phyloP scores from a whole-genome alignment of 1,140 invertebrate genomes.

The Nasonia giraulti region DNA sequence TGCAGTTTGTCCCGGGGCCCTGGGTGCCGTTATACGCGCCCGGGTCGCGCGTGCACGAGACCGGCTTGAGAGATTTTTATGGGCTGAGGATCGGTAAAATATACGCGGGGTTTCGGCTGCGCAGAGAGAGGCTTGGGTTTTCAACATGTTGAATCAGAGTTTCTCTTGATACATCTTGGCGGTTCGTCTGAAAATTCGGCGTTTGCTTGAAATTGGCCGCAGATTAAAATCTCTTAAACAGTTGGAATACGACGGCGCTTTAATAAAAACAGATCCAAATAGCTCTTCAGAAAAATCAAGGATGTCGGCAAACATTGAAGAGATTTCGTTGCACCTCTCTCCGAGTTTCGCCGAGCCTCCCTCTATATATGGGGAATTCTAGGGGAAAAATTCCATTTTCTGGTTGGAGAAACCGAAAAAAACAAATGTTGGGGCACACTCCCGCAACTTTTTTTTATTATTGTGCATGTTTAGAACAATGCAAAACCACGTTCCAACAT shows the following conservation, averaged over 20 bases:
- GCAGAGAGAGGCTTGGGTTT: neutral
- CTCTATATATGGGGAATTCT: neutral
- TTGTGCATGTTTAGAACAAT: too few species aligned
- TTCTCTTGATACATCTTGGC: too few species aligned
- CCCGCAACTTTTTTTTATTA: too few species aligned
- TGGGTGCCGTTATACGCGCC: neutral
- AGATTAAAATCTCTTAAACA: neutral
- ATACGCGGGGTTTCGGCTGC: neutral
- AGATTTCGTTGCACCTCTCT: neutral
- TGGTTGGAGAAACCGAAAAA: too few species aligned
- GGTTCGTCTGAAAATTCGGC: too few species aligned
- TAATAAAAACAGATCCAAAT: neutral
- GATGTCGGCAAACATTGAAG: constrained; percentile 20
- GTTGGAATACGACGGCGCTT: neutral
- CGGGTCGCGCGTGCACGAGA: neutral
- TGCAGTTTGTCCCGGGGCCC: neutral
- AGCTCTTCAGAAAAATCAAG: constrained; percentile 48
- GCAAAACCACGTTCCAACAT: too few species aligned
- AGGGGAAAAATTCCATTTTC: neutral
- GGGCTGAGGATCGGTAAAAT: neutral
- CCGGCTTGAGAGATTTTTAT: neutral
- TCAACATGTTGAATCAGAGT: neutral
- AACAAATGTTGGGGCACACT: too few species aligned
- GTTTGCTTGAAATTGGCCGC: too few species aligned
- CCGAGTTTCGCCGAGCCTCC: neutral